These are phyloP conservation scores for Triops longicaudatus DNA, from an alignment of 1,140 invertebrate species.

Conservation along the genomic window DNA sequence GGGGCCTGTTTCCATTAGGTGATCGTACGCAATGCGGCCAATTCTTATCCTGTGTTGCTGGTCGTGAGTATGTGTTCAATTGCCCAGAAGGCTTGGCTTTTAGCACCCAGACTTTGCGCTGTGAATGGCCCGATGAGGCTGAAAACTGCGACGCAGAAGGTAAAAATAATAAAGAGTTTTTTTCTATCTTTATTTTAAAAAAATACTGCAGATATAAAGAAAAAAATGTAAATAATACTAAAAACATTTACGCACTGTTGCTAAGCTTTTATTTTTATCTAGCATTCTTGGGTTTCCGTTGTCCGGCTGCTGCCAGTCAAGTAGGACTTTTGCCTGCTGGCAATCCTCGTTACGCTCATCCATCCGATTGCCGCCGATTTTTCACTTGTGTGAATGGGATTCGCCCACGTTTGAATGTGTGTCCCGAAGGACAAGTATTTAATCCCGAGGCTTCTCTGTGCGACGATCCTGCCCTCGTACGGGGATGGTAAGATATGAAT, in stretches of 20 bases:
- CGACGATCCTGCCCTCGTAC: slow-evolving; percentile 74
- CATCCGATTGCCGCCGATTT: slow-evolving; percentile 77
- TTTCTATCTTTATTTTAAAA: background rate
- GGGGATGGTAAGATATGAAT: slow-evolving; percentile 59
- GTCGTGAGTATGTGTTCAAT: slow-evolving; percentile 30
- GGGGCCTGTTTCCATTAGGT: slow-evolving; percentile 32
- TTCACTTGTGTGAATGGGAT: slow-evolving; percentile 79
- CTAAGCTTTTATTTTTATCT: slow-evolving; percentile 29
- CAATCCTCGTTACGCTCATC: slow-evolving; percentile 48
- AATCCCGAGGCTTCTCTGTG: slow-evolving; percentile 71
- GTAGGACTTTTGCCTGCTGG: slow-evolving; percentile 15
- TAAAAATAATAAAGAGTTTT: too few species aligned
- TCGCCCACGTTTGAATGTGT: slow-evolving; percentile 73
- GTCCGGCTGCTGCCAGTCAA: slow-evolving; percentile 41
- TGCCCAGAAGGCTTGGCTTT: slow-evolving; percentile 37
- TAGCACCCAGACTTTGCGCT: slow-evolving; percentile 31
- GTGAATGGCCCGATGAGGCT: slow-evolving; percentile 36
- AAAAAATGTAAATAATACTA: background rate
- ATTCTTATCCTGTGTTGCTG: slow-evolving; percentile 34
- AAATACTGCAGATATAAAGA: background rate
- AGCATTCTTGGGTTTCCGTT: slow-evolving; percentile 59
- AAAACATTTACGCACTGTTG: background rate
- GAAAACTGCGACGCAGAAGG: slow-evolving; percentile 34
- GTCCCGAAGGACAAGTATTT: slow-evolving; percentile 74
- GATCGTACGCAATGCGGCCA: slow-evolving; percentile 31